Percentiles rank a stretch among this genome's conserved stretches.
phyloP scores from a whole-genome alignment of 2,888 invertebrate species.

The Epistrophella euchroma region DNA sequence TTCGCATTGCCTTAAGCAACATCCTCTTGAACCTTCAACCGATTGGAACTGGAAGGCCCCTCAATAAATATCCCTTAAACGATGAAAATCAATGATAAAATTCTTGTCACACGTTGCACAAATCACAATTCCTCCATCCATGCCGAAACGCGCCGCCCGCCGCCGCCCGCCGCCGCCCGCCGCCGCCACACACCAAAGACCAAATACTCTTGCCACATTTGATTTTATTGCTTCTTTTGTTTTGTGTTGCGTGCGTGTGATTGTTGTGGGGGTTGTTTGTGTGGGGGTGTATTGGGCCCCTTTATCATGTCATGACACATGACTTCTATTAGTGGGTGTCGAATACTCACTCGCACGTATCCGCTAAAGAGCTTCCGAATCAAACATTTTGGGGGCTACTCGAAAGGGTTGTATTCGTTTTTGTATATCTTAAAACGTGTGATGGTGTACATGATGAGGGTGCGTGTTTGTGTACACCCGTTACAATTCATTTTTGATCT shows the following conservation, averaged over 20 bases:
- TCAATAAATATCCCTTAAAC: constrained; percentile 44
- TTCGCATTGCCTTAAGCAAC: constrained; percentile 12
- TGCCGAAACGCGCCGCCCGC: not conserved
- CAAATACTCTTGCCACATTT: constrained; percentile 24
- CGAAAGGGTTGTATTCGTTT: constrained; percentile 3
- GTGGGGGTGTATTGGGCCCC: constrained; percentile 3
- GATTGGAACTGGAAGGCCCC: constrained; percentile 14
- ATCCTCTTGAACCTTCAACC: not conserved
- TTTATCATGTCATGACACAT: constrained; percentile 41
- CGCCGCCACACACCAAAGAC: not conserved
- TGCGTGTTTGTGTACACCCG: not conserved
- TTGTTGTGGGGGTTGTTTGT: constrained; percentile 27
- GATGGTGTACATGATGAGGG: not conserved
- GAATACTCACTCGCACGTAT: constrained; percentile 24
- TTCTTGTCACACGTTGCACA: constrained; percentile 67
- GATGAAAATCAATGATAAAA: constrained; percentile 60
- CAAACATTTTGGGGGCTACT: constrained; percentile 10
- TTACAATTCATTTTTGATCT: constrained; percentile 50
- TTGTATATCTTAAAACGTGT: not conserved
- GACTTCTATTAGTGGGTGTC: constrained; percentile 24
- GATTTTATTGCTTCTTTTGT: constrained; percentile 13
- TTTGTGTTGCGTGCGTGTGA: constrained; percentile 33
- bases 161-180: not conserved
- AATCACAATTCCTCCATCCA: constrained; percentile 59
- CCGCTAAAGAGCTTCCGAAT: not conserved